Conservation (phyloP, 1,140 invertebrate species). For the Camponotus pennsylvanicus region DNA sequence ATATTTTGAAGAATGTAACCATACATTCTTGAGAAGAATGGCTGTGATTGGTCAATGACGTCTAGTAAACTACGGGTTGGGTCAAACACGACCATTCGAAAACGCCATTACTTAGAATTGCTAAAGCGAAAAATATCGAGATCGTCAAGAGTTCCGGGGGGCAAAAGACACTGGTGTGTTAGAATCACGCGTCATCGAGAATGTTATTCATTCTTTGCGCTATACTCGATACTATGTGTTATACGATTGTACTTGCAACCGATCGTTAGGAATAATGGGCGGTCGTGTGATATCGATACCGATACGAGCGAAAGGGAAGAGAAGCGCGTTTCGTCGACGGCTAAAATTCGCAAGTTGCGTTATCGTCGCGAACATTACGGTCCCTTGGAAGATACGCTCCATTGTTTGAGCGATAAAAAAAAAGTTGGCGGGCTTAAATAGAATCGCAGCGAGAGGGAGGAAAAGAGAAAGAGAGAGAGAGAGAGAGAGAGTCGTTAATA, state of each 20-base stretch:
- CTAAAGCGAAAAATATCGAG: not conserved
- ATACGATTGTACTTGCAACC: constrained; percentile 3
- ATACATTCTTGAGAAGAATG: too few species aligned
- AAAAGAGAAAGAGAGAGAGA: too few species aligned
- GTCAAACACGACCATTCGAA: too few species aligned
- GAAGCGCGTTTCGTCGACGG: not conserved
- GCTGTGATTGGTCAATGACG: too few species aligned
- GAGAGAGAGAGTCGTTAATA: constrained; percentile 66
- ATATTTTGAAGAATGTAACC: too few species aligned
- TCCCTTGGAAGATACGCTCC: not conserved
- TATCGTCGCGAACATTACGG: constrained; percentile 20
- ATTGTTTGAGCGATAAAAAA: constrained; percentile 51
- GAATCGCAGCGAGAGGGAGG: constrained; percentile 50
- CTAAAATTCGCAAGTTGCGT: constrained; percentile 37
- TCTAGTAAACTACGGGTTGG: too few species aligned
- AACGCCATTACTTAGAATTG: not conserved
- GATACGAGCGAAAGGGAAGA: not conserved
- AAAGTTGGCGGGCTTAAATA: constrained; percentile 63
- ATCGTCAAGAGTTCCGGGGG: not conserved
- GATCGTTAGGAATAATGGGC: constrained; percentile 11
- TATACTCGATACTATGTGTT: not conserved
- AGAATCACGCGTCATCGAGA: constrained; percentile 7
- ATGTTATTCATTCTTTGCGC: constrained; percentile 30
- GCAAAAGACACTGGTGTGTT: not conserved
- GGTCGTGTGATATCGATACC: constrained; percentile 22